A percentile compares a stretch with the other conserved stretches of the same genome.
Evolutionary conservation across 1,140 invertebrate genomes (phyloP).

Genomic region (Drosophila sulfurigaster): DNA sequence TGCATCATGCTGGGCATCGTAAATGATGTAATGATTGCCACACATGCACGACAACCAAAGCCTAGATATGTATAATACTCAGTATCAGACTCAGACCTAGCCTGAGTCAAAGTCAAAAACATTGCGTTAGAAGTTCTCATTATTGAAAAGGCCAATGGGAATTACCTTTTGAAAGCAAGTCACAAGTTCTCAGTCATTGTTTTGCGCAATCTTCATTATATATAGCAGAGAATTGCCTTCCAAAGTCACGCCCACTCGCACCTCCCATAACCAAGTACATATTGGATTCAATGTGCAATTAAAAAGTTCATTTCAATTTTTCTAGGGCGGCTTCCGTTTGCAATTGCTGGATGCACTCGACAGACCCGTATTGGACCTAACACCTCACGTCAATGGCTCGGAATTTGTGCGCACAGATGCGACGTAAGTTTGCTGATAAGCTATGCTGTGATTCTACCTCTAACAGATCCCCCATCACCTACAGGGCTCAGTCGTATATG

Average conservation of each 20-base stretch:
- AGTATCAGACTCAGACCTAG: neutral
- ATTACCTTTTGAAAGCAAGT: constrained; percentile 52
- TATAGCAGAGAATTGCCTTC: constrained; percentile 9
- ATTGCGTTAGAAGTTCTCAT: constrained; percentile 70
- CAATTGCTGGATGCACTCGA: constrained; percentile 93
- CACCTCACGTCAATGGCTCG: constrained; percentile 91
- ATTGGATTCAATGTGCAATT: constrained; percentile 27
- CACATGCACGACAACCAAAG: constrained; percentile 53
- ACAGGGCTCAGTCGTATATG: constrained; percentile 92
- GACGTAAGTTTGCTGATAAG: constrained; percentile 85
- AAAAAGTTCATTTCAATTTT: constrained; percentile 66
- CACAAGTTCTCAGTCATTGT: constrained; percentile 81
- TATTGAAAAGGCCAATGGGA: constrained; percentile 54
- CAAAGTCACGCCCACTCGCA: neutral
- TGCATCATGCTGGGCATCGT: constrained; percentile 36
- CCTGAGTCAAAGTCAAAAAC: constrained; percentile 54
- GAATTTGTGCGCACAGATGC: constrained; percentile 93
- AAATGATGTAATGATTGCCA: constrained; percentile 62
- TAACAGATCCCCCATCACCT: neutral
- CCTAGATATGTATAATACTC: constrained; percentile 6
- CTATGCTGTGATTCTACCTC: neutral
- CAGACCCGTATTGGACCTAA: constrained; percentile 92
- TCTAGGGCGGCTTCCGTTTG: constrained; percentile 94
- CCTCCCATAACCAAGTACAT: neutral
- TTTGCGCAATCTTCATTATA: constrained; percentile 33